Base-by-base conservation (phyloP, 2,888 invertebrate genomes). In the Epiblema foenella region DNA sequence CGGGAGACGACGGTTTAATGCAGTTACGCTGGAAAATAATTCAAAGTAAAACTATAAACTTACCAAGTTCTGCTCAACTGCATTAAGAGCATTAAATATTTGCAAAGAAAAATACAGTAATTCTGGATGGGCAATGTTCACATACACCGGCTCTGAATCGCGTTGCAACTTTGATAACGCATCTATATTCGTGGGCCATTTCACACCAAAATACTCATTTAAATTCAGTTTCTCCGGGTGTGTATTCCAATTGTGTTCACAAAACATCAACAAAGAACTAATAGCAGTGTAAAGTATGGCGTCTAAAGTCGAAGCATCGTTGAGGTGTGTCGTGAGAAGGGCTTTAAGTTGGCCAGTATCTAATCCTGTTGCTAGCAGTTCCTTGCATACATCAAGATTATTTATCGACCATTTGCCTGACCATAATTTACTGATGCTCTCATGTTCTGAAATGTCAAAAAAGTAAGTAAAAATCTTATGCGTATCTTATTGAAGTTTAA, bases 211-310 rank as follows among this genome's bases (percentile, higher is more conserved):
- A 77, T 93, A 93, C 46, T 91, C 81, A 15, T 86, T 83, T 59
- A 94, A 79, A 57, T 86, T 81, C 0, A 92, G 81, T 46, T 90
- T 84, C 37, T 94, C 83, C 56, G 93, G 87, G 4, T 97, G 97
- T 0, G 98, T 97, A 63, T 96, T 96, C 95, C 97, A 98, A 88
- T 98, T 98, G 66, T 94, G 94, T 85, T 97, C 96, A 67, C 97
- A 94, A 88, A 98, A 98, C 33, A 94, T 93, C 63, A 96, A 91
- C 37, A 97, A 89, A 76, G 95, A 94, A 49, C 96, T 94, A 18
- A 97, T 93, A 2, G 95, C 96, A 65, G 95, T 85, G 64, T 91
- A 83, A 15, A 95, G 83, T 75, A 95, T 85, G 71, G 93, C 88
- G 49, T 91, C 84, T 67, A 84, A 75, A 20, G 77, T 75, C 20